A percentile compares a stretch with the other conserved stretches of the same genome.
These are phyloP conservation scores for Habropoda laboriosa DNA, from an alignment of 1,140 invertebrate genomes.

Conservation along the genomic window DNA sequence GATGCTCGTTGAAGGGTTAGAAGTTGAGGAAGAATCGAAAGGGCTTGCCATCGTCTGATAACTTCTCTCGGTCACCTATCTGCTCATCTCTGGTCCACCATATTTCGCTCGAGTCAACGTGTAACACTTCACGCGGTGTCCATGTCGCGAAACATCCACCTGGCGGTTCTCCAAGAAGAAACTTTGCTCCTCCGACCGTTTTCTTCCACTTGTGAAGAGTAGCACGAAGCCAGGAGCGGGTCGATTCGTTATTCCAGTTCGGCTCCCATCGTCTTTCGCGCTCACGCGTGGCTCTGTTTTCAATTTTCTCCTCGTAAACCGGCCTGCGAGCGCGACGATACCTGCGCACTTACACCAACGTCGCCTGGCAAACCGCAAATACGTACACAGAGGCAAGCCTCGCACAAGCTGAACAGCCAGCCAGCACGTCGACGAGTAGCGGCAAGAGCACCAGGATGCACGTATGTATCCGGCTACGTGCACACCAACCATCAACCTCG, in stretches of 20 bases:
- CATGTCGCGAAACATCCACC: not conserved
- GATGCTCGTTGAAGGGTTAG: too few relatives aligned
- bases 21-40: too few relatives aligned
- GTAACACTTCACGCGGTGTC: too few relatives aligned
- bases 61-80: too few relatives aligned
- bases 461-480: conserved; percentile 1
- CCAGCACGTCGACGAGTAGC: conserved; percentile 29
- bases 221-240: conserved; percentile 14
- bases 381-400: not conserved
- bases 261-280: conserved; percentile 57
- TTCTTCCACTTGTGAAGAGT: not conserved
- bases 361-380: conserved; percentile 15
- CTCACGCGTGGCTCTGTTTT: conserved; percentile 57
- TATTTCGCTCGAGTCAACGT: not conserved
- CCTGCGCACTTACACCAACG: not conserved
- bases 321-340: conserved; percentile 30
- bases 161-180: conserved; percentile 2
- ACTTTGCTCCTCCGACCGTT: too few relatives aligned
- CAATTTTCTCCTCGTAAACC: conserved; percentile 63
- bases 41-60: too few relatives aligned
- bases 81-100: too few relatives aligned
- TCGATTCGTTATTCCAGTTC: conserved; percentile 57
- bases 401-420: conserved; percentile 6
- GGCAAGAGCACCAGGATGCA: not conserved
- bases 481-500: too few relatives aligned